Evolutionary conservation across 35 echinoderm and acorn worm genomes (phyloP).

Genomic region (Lytechinus pictus): DNA sequence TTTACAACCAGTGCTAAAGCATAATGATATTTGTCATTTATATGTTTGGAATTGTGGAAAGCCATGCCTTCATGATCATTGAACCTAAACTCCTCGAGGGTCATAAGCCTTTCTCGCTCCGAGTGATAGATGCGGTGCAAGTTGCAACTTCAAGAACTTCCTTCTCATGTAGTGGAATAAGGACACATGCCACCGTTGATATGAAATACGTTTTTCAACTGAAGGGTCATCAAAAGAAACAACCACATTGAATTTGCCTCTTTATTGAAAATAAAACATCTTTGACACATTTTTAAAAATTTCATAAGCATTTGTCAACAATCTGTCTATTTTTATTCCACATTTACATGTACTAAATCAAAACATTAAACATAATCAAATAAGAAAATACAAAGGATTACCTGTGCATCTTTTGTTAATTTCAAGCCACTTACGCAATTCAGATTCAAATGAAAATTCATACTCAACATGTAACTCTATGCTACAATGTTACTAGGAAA

Average conservation of each 20-base stretch:
- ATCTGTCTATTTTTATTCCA: too few species aligned
- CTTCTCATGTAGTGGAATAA: neutral
- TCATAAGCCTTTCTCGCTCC: conserved; percentile 1
- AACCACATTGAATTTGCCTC: neutral
- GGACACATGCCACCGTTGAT: neutral
- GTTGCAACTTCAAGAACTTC: neutral
- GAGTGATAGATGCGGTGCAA: neutral
- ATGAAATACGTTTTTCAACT: neutral
- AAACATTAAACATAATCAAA: too few species aligned
- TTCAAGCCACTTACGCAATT: too few species aligned
- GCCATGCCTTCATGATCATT: neutral
- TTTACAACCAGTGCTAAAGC: neutral
- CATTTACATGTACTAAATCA: too few species aligned
- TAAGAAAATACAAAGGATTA: too few species aligned
- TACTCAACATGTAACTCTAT: too few species aligned
- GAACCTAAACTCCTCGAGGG: neutral
- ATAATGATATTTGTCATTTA: conserved; percentile 15
- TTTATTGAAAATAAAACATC: neutral
- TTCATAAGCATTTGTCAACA: too few species aligned
- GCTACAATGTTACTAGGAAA: too few species aligned
- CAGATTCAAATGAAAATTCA: too few species aligned
- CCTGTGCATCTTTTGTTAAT: too few species aligned
- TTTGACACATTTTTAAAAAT: neutral
- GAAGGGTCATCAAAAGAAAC: neutral
- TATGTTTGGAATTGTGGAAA: neutral